Evolutionary conservation across 2,888 invertebrate genomes (phyloP).

Genomic region (Drosophila anomelani): DNA sequence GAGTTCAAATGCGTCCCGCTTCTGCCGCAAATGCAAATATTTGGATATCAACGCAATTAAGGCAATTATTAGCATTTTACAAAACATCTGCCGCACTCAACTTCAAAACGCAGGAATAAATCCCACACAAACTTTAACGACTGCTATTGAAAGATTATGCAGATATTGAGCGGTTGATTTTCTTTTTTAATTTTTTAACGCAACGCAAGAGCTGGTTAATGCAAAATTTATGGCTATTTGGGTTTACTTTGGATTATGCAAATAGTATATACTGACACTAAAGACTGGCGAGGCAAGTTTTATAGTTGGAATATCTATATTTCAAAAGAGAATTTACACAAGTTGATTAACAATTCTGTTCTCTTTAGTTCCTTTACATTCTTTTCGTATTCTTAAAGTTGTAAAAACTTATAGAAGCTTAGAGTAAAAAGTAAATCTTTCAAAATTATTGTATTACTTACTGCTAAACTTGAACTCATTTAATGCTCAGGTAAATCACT

Average conservation of each 20-base stretch:
- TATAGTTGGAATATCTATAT: background rate
- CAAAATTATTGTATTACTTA: background rate
- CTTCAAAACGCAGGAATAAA: slow-evolving; percentile 47
- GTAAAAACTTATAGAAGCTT: too few species aligned
- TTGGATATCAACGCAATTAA: slow-evolving; percentile 59
- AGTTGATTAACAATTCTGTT: too few species aligned
- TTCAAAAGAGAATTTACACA: background rate
- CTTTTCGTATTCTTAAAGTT: too few species aligned
- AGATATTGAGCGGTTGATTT: slow-evolving; percentile 21
- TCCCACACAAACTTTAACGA: slow-evolving; percentile 22
- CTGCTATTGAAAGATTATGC: slow-evolving; percentile 44
- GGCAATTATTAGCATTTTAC: slow-evolving; percentile 58
- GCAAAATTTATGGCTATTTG: slow-evolving; percentile 22
- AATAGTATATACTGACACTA: background rate
- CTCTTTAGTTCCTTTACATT: too few species aligned
- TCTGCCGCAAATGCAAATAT: slow-evolving; percentile 50
- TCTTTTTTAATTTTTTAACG: slow-evolving; percentile 23
- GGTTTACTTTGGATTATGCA: slow-evolving; percentile 1
- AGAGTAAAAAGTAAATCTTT: too few species aligned
- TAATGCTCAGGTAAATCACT: slow-evolving; percentile 1
- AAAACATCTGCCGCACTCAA: slow-evolving; percentile 59
- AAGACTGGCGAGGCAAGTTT: background rate
- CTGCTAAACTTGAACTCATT: slow-evolving; percentile 2
- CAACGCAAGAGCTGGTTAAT: slow-evolving; percentile 35
- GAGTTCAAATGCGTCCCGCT: slow-evolving; percentile 34